Evolutionary conservation across 2,113 vertebrate genomes (phyloP).

Genomic region (Pungitius pungitius): DNA sequence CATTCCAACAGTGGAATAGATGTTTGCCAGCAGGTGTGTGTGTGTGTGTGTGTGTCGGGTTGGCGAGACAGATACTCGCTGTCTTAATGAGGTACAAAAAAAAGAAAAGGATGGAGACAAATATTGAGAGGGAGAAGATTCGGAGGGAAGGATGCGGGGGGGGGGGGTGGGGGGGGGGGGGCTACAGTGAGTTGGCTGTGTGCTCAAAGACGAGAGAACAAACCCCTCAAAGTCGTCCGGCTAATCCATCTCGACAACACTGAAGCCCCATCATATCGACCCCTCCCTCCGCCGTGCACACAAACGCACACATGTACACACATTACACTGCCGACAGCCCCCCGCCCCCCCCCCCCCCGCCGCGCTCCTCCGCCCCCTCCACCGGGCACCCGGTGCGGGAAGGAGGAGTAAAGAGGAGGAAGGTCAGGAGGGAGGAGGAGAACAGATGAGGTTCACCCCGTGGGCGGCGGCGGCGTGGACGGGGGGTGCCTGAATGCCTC

Average conservation of each 20-base stretch:
- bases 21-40: slow-evolving; percentile 28
- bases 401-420: slow-evolving; percentile 56
- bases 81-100: slow-evolving; percentile 53
- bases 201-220: slow-evolving; percentile 78
- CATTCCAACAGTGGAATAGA: neutral
- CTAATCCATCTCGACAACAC: slow-evolving; percentile 79
- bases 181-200: slow-evolving; percentile 59
- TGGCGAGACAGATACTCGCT: slow-evolving; percentile 26
- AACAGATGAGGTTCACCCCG: slow-evolving; percentile 63
- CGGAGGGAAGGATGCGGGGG: slow-evolving; percentile 23
- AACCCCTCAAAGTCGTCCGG: slow-evolving; percentile 75
- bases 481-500: slow-evolving; percentile 15
- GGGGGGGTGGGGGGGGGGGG: slow-evolving; percentile 17
- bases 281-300: slow-evolving; percentile 66
- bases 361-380: slow-evolving; percentile 1
- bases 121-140: slow-evolving; percentile 50
- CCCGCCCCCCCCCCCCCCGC: neutral
- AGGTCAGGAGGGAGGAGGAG: slow-evolving; percentile 56
- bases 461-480: slow-evolving; percentile 36
- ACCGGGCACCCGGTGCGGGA: slow-evolving; percentile 35
- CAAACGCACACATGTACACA: slow-evolving; percentile 56
- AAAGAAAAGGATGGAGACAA: slow-evolving; percentile 33
- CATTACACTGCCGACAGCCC: slow-evolving; percentile 60
- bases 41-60: slow-evolving; percentile 20
- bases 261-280: slow-evolving; percentile 75